These are phyloP conservation scores for Lipotes vexillifer DNA, from an alignment of 2,113 vertebrate species.

Conservation along the genomic window DNA sequence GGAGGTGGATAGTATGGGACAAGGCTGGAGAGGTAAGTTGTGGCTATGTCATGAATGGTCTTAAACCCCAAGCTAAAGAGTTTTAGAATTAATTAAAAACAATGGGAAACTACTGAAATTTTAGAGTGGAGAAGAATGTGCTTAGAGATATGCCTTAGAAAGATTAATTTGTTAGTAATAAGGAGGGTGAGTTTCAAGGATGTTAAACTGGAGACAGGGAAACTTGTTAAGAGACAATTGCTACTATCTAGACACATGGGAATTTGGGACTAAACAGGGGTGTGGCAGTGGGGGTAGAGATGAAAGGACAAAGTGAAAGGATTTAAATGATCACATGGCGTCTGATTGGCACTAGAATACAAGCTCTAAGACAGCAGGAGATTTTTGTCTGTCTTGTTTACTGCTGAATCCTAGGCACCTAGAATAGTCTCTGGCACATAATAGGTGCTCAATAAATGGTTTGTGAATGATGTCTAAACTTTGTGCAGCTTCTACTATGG, in stretches of 20 bases:
- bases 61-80: background rate
- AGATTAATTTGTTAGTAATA: background rate
- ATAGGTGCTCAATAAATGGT: background rate
- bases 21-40: background rate
- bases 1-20: background rate
- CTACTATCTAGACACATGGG: background rate
- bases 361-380: background rate
- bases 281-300: background rate
- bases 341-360: background rate
- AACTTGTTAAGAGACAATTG: background rate
- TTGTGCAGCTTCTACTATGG: background rate
- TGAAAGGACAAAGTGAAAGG: background rate
- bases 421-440: background rate
- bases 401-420: background rate
- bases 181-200: background rate
- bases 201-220: background rate
- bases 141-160: background rate
- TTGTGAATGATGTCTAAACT: background rate
- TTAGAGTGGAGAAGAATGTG: background rate
- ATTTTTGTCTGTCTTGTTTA: background rate
- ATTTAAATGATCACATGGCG: background rate
- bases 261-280: background rate
- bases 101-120: background rate
- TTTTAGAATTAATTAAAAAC: background rate
- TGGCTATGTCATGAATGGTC: background rate